Percentiles rank a stretch among this genome's conserved stretches.
Conservation (phyloP, 2,888 invertebrate genomes). For the Folsomia manolachei region DNA sequence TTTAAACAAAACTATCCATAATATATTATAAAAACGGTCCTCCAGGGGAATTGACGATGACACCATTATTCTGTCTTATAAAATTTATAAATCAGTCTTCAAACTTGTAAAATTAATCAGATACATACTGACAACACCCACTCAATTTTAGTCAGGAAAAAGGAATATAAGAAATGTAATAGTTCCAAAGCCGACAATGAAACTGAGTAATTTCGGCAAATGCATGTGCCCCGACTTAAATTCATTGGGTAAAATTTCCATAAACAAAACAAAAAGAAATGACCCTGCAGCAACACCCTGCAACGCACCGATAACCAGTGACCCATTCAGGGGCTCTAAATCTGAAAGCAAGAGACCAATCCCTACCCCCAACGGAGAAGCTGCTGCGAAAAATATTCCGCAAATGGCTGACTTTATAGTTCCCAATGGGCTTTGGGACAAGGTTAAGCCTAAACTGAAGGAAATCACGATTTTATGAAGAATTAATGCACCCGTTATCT, state of each 20-base stretch:
- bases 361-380: constrained; percentile 45
- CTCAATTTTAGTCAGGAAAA: constrained; percentile 45
- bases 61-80: no score
- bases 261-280: constrained; percentile 47
- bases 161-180: constrained; percentile 45
- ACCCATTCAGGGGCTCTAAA: constrained; percentile 39
- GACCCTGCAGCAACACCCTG: constrained; percentile 50
- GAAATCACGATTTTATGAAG: constrained; percentile 48
- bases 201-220: constrained; percentile 44
- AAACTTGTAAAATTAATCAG: no score
- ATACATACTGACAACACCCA: no score
- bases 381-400: constrained; percentile 38
- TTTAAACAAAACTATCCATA: no score
- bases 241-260: constrained; percentile 48
- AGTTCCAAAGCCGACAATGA: constrained; percentile 46
- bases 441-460: constrained; percentile 46
- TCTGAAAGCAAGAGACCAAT: constrained; percentile 42
- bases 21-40: no score
- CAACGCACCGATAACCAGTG: constrained; percentile 41
- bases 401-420: constrained; percentile 34
- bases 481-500: constrained; percentile 48
- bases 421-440: constrained; percentile 41
- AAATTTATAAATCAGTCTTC: no score
- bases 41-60: no score
- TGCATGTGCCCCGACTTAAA: constrained; percentile 47